Conservation (phyloP, 2,888 invertebrate species). For the Platycheirus albimanus region DNA sequence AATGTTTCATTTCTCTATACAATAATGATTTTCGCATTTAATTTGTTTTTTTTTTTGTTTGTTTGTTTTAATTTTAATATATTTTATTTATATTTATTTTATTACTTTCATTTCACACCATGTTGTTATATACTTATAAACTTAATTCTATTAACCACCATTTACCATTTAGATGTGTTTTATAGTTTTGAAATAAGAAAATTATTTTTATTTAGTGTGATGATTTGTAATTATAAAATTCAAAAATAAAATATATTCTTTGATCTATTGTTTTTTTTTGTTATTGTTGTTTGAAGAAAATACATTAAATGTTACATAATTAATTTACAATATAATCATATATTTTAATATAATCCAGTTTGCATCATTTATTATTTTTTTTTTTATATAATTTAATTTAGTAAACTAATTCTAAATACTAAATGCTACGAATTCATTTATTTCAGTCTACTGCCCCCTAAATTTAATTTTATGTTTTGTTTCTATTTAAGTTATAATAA, state of each 20-base stretch:
- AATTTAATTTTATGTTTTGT: slow-evolving; percentile 28
- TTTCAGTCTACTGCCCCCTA: slow-evolving; percentile 73
- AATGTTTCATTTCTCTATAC: no score
- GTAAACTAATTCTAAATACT: slow-evolving; percentile 68
- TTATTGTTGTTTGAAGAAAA: no score
- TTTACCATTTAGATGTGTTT: slow-evolving; percentile 60
- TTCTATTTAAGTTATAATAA: slow-evolving; percentile 22
- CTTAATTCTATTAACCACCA: slow-evolving; percentile 69
- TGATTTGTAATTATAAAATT: not conserved
- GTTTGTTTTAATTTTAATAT: slow-evolving; percentile 22
- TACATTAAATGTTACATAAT: slow-evolving; percentile 52
- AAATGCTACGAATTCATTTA: slow-evolving; percentile 70
- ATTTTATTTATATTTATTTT: slow-evolving; percentile 1
- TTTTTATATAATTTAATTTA: slow-evolving; percentile 18
- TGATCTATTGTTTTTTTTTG: no score
- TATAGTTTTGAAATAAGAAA: slow-evolving; percentile 5
- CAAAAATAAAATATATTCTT: slow-evolving; percentile 33
- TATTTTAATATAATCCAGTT: not conserved
- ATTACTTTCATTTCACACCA: slow-evolving; percentile 27
- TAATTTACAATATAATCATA: slow-evolving; percentile 50
- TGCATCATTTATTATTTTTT: not conserved
- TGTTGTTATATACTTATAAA: slow-evolving; percentile 29
- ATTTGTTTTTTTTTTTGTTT: slow-evolving; percentile 3
- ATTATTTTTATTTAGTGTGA: not conserved
- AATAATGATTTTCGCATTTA: slow-evolving; percentile 44